These are phyloP conservation scores for Diarsia rubi DNA, from an alignment of 2,888 invertebrate genomes.

Conservation along the genomic window DNA sequence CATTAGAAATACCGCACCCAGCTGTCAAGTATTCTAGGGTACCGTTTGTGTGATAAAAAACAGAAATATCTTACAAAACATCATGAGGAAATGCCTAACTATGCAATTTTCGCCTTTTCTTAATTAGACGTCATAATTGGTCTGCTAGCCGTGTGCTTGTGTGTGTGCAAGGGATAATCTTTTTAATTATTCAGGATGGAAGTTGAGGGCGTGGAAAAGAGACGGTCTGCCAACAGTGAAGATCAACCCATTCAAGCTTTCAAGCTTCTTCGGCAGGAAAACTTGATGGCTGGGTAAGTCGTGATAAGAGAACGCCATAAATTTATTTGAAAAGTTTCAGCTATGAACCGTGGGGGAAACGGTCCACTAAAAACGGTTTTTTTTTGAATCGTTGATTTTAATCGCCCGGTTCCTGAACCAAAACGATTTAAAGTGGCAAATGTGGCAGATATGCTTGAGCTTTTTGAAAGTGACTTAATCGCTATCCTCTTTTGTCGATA, in stretches of 20 bases:
- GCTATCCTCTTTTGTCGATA: not conserved
- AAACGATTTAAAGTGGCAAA: not conserved
- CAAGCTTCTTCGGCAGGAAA: not conserved
- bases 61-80: conserved; percentile 49
- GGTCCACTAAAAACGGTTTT: not conserved
- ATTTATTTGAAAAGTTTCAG: not conserved
- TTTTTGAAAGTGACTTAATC: not conserved
- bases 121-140: conserved; percentile 32
- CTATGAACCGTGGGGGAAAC: not conserved
- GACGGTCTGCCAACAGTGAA: not conserved
- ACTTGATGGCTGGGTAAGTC: not conserved
- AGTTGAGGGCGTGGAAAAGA: not conserved
- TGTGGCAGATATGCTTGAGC: not conserved
- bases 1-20: conserved; percentile 67
- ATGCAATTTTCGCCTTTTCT: conserved; percentile 53
- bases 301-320: not conserved
- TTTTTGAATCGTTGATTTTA: too few species aligned
- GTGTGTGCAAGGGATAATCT: not conserved
- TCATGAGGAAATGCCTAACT: conserved; percentile 50
- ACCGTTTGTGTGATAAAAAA: conserved; percentile 57
- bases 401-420: not conserved
- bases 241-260: too few species aligned
- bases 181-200: conserved; percentile 3
- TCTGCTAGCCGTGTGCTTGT: not conserved
- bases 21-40: conserved; percentile 33